A percentile compares a stretch with the other conserved stretches of the same genome.
phyloP scores from a whole-genome alignment of 53 echinoderm and acorn worm species.

The Echinarachnius parma region DNA sequence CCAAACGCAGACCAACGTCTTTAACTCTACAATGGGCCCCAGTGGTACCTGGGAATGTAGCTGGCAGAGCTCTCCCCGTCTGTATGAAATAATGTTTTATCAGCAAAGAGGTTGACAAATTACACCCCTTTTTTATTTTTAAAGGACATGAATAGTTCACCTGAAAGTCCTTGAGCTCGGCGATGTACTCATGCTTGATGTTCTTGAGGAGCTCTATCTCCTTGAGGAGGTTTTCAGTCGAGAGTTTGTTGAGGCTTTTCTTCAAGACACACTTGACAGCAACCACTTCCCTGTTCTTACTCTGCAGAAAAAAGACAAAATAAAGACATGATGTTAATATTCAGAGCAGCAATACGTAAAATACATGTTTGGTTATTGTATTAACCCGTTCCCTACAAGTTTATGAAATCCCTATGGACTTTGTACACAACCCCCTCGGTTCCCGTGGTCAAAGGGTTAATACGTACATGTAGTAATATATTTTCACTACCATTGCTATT shows the following conservation, averaged over 20 bases:
- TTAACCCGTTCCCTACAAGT: not conserved
- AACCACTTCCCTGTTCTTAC: constrained; percentile 86
- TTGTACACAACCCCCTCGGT: not conserved
- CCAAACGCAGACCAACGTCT: too few species aligned
- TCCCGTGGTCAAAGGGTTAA: not conserved
- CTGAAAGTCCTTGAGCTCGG: constrained; percentile 86
- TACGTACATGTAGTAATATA: too few species aligned
- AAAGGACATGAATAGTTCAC: too few species aligned
- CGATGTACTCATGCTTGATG: constrained; percentile 92
- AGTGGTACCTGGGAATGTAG: too few species aligned
- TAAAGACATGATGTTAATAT: not conserved
- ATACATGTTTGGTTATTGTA: not conserved
- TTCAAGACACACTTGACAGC: constrained; percentile 88
- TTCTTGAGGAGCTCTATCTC: constrained; percentile 94
- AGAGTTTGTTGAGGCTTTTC: constrained; percentile 73
- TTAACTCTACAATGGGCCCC: too few species aligned
- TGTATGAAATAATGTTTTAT: too few species aligned
- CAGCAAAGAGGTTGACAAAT: too few species aligned
- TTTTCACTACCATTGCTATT: too few species aligned
- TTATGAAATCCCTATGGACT: not conserved
- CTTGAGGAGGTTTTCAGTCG: constrained; percentile 86
- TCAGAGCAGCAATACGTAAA: not conserved
- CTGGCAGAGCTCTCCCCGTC: too few species aligned
- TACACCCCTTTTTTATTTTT: too few species aligned
- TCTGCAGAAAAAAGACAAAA: constrained; percentile 38